These are phyloP conservation scores for Scaptodrosophila lebanonensis DNA, from an alignment of 1,140 invertebrate species.

Conservation along the genomic window DNA sequence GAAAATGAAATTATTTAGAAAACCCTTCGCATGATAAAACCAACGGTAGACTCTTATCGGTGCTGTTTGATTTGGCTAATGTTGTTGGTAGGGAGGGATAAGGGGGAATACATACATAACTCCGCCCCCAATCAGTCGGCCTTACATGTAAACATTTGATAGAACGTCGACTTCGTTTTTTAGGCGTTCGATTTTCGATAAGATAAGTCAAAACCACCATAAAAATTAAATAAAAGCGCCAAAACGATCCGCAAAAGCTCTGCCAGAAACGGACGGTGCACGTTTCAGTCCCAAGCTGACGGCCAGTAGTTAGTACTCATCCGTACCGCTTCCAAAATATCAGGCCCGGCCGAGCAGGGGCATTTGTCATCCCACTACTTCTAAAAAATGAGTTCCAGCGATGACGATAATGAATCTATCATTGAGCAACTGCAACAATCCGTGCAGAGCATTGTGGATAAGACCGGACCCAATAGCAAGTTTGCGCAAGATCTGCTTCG, in stretches of 20 bases:
- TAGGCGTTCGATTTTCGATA: slow-evolving; percentile 65
- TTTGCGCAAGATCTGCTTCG: slow-evolving; percentile 56
- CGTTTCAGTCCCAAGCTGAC: background rate
- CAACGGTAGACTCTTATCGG: too few relatives aligned
- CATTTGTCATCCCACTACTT: slow-evolving; percentile 1
- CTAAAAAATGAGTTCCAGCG: slow-evolving; percentile 16
- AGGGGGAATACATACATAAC: background rate
- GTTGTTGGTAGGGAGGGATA: too few relatives aligned
- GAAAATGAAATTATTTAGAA: too few relatives aligned
- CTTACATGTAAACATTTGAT: slow-evolving; percentile 17
- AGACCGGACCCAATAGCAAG: slow-evolving; percentile 54
- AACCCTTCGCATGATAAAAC: background rate
- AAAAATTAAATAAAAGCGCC: slow-evolving; percentile 16
- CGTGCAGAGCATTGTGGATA: slow-evolving; percentile 56
- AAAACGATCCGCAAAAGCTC: slow-evolving; percentile 11
- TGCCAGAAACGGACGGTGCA: background rate
- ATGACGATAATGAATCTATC: slow-evolving; percentile 29
- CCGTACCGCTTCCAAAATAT: background rate
- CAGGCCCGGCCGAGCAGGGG: slow-evolving; percentile 28
- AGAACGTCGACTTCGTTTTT: slow-evolving; percentile 48
- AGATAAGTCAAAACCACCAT: slow-evolving; percentile 53
- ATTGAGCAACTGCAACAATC: slow-evolving; percentile 56
- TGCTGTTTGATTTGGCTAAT: background rate
- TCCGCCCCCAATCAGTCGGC: slow-evolving; percentile 18
- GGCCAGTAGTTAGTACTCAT: slow-evolving; percentile 15